Percentiles rank a stretch among this genome's conserved stretches.
These are phyloP conservation scores for Cirrhinus mrigala DNA, from an alignment of 2,797 vertebrate genomes.

Conservation along the genomic window DNA sequence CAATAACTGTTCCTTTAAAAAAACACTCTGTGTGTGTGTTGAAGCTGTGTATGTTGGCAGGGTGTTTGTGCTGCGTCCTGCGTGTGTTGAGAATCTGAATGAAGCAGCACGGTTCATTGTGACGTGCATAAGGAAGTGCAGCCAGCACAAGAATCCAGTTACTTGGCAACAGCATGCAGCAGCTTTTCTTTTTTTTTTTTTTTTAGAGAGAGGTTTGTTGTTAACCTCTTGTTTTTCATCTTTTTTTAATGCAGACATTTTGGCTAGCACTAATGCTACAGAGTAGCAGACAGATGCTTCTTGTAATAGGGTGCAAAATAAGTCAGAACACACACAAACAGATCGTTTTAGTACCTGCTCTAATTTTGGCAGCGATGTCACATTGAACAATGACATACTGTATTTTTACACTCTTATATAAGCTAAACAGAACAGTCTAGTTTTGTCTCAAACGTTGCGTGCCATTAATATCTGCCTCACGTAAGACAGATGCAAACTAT, in stretches of 20 bases:
- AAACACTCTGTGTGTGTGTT: not conserved
- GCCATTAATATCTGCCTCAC: not conserved
- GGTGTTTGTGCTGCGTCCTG: slow-evolving; percentile 37
- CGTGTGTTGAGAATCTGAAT: slow-evolving; percentile 59
- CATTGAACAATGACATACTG: slow-evolving; percentile 4
- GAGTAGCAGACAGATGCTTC: slow-evolving; percentile 14
- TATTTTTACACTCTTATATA: slow-evolving; percentile 34
- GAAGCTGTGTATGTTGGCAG: slow-evolving; percentile 19
- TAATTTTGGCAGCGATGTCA: slow-evolving; percentile 2
- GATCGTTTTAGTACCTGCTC: not conserved
- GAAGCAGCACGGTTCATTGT: slow-evolving; percentile 45
- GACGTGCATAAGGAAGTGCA: slow-evolving; percentile 48
- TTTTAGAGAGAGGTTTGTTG: slow-evolving; percentile 2
- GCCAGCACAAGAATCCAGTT: slow-evolving; percentile 59
- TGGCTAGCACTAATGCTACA: slow-evolving; percentile 42
- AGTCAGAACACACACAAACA: not conserved
- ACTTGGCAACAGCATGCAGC: slow-evolving; percentile 59
- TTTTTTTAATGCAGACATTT: slow-evolving; percentile 37
- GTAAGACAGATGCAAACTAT: slow-evolving; percentile 9
- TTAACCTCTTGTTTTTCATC: slow-evolving; percentile 12
- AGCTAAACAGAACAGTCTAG: not conserved
- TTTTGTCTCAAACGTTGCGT: not conserved
- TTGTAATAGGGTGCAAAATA: not conserved
- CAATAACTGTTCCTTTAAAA: not conserved
- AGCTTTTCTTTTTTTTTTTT: slow-evolving; percentile 11